Evolutionary conservation across 1,140 invertebrate species (phyloP), one percentile per base, ranked within the genome.

Genomic region (Sesamia nonagrioides): DNA sequence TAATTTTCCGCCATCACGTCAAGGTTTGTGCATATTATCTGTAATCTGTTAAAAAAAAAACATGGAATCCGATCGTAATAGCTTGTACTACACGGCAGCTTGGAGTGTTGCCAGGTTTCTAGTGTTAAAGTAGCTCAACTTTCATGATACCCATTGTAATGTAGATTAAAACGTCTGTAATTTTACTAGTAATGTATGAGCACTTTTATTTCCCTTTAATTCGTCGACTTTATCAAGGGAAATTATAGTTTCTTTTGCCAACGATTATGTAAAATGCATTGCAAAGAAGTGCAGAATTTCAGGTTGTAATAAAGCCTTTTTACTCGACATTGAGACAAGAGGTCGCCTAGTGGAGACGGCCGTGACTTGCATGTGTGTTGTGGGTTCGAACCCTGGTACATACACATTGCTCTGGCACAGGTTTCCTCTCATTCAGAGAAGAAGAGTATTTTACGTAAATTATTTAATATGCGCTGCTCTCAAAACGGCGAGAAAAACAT

Each of bases 71-170:
- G 54, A 56, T 58, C 15, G 37, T 79, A 79, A 81, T 81, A 35
- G 72, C 72, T 63, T 77, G 79, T 83, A 72, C 60, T 71, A 78
- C 76, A 78, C 45, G 61, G 45, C 71, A 66, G 63, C 45, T 73
- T 83, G 81, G 81, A 80, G 42, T 21, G 21, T 40, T 78, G 81
- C 78, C 81, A 82, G 72, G 71, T 56, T 13, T 60, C 71, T 79
- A 68, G 73, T 60, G 58, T 79, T 82, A 76, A 82, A 79, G 77
- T 79, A 68, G 77, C 80, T 75, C 52, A 17, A 68, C 54, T 79
- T 54, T 77, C 72, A 63, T 77, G 76, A 78, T 80, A 77, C 40
- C 40, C 61, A 69, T 45, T 73, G 63, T 60, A 77, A 58, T 71
- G 79, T 76, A 37, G 42, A 27, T 68, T 68, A 50, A 68, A 68